Conservation (phyloP, 2,113 vertebrate species). For the Hypocryptadius cinnamomeus region DNA sequence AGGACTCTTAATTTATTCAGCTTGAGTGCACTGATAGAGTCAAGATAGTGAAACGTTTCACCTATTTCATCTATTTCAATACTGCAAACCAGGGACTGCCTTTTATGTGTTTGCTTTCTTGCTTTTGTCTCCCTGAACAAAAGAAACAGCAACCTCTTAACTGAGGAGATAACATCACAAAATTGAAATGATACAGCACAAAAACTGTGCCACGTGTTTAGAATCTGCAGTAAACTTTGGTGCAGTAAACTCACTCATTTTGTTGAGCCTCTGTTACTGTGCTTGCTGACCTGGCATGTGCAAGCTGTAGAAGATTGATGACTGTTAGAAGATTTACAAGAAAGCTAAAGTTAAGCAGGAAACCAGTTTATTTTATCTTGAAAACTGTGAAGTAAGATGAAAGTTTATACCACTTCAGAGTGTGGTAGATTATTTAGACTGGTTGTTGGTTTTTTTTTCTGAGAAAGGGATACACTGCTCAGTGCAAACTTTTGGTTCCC, state of each 20-base stretch:
- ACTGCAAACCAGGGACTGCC: neutral
- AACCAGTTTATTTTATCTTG: neutral
- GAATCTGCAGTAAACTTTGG: neutral
- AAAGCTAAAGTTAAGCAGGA: neutral
- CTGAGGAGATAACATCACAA: neutral
- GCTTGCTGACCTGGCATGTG: neutral
- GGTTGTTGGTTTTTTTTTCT: neutral
- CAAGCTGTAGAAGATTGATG: neutral
- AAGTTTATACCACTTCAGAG: neutral
- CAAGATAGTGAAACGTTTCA: neutral
- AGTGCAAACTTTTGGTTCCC: neutral
- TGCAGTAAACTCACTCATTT: too few species aligned
- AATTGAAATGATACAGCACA: conserved; percentile 9
- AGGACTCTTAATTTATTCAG: neutral
- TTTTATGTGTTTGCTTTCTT: neutral
- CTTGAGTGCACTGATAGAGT: neutral
- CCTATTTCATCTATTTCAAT: conserved; percentile 1
- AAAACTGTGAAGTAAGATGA: neutral
- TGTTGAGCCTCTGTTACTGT: neutral
- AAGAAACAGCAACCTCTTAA: neutral
- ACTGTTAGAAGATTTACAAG: neutral
- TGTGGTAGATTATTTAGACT: neutral
- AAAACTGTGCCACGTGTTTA: conserved; percentile 13
- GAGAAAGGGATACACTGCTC: neutral
- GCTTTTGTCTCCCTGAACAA: conserved; percentile 31